phyloP scores from a whole-genome alignment of 2,113 vertebrate genomes.

The Macquaria australasica region DNA sequence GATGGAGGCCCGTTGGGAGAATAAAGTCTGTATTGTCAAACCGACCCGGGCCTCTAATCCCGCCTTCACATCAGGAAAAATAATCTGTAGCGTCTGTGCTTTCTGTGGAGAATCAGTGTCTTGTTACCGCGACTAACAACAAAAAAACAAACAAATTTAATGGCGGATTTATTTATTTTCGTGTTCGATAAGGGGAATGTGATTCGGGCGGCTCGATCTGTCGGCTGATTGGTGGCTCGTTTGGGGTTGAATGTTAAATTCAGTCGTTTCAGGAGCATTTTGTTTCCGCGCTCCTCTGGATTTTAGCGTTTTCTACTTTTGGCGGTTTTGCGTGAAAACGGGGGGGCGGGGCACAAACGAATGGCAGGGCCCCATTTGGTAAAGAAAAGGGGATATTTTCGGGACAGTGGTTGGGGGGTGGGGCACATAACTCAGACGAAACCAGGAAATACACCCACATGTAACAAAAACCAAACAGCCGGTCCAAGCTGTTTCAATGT shows the following conservation, averaged over 20 bases:
- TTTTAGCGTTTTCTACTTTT: constrained; percentile 73
- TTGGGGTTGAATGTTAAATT: constrained; percentile 58
- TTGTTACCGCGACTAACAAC: constrained; percentile 65
- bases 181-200: constrained; percentile 30
- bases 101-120: constrained; percentile 79
- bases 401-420: not conserved
- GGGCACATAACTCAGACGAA: constrained; percentile 69
- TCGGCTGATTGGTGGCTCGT: constrained; percentile 17
- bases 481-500: constrained; percentile 95
- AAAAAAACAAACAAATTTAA: constrained; percentile 28
- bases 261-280: constrained; percentile 57
- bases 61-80: constrained; percentile 78
- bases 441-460: constrained; percentile 98
- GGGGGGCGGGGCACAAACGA: constrained; percentile 47
- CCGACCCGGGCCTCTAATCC: constrained; percentile 54
- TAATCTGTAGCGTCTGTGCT: constrained; percentile 77
- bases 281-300: constrained; percentile 58
- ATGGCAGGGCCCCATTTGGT: constrained; percentile 17
- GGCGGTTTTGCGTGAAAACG: constrained; percentile 40
- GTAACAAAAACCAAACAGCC: constrained; percentile 93
- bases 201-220: constrained; percentile 5
- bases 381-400: not conserved
- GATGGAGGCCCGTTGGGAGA: constrained; percentile 61
- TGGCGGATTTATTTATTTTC: constrained; percentile 46
- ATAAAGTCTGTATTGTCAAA: constrained; percentile 58